phyloP scores from a whole-genome alignment of 2,888 invertebrate species.

The Eristalinus aeneus region DNA sequence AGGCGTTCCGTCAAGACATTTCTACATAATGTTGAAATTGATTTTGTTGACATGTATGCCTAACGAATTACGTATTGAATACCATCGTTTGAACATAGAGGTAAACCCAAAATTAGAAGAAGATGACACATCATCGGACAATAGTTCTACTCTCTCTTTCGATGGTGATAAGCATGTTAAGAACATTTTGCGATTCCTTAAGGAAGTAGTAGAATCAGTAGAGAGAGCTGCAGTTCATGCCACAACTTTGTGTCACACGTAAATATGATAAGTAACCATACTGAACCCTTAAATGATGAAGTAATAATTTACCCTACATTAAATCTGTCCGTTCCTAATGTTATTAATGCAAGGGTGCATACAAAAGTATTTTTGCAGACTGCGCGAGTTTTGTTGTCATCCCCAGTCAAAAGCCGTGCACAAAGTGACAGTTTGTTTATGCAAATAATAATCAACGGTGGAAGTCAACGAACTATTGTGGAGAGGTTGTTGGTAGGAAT shows the following conservation, averaged over 20 bases:
- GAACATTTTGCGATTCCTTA: conserved; percentile 2
- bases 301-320: background rate
- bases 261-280: background rate
- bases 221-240: background rate
- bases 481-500: background rate
- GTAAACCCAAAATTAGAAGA: background rate
- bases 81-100: conserved; percentile 3
- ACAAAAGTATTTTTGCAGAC: too few species aligned
- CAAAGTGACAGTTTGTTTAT: background rate
- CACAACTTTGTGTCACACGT: background rate
- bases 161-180: conserved; percentile 22
- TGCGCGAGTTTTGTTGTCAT: too few species aligned
- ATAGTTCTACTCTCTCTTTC: conserved; percentile 16
- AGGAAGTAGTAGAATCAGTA: conserved; percentile 7
- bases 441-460: conserved; percentile 1
- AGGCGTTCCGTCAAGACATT: conserved; percentile 22
- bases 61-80: background rate
- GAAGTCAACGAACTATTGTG: background rate
- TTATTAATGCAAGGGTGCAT: too few species aligned
- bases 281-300: background rate
- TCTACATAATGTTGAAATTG: conserved; percentile 18
- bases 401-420: background rate
- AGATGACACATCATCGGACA: background rate
- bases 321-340: background rate
- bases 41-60: conserved; percentile 3